Percentiles rank a stretch among this genome's conserved stretches.
Evolutionary conservation across 2,797 vertebrate genomes (phyloP).

Genomic region (Aulostomus chinensis): DNA sequence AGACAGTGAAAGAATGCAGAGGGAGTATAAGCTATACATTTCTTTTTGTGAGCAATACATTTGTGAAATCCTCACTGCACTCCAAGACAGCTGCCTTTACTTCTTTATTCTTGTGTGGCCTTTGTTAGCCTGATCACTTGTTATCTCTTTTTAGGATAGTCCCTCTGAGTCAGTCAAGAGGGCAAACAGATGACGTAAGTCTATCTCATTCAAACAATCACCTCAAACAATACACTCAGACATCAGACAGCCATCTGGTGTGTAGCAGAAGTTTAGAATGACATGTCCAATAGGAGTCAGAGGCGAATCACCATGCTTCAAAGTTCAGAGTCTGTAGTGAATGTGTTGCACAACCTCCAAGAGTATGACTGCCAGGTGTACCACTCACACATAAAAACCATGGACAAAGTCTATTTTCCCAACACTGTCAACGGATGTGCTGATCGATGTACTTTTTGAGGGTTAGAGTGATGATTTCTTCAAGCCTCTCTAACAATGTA

Average conservation of each 20-base stretch:
- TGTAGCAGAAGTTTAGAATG: background rate
- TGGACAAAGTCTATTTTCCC: conserved; percentile 38
- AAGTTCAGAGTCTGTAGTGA: conserved; percentile 42
- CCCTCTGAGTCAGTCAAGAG: conserved; percentile 17
- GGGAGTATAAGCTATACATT: conserved; percentile 50
- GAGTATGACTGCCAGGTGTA: conserved; percentile 43
- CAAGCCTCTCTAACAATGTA: too few relatives aligned
- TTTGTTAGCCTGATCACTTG: background rate
- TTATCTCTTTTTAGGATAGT: conserved; percentile 26
- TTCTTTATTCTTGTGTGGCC: background rate
- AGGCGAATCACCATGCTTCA: conserved; percentile 25
- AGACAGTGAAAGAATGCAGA: conserved; percentile 53
- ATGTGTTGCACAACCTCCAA: conserved; percentile 21
- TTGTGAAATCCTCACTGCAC: too few relatives aligned
- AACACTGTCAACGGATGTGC: background rate
- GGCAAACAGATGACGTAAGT: conserved; percentile 1
- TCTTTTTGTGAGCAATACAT: conserved; percentile 46
- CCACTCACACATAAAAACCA: conserved; percentile 27
- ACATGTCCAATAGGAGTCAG: conserved; percentile 3
- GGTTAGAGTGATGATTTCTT: too few relatives aligned
- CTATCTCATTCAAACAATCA: background rate
- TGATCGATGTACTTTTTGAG: too few relatives aligned
- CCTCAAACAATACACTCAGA: conserved; percentile 6
- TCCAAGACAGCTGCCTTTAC: too few relatives aligned
- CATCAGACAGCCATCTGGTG: background rate